Evolutionary conservation across 1,140 invertebrate species (phyloP).

Genomic region (Littorina saxatilis): DNA sequence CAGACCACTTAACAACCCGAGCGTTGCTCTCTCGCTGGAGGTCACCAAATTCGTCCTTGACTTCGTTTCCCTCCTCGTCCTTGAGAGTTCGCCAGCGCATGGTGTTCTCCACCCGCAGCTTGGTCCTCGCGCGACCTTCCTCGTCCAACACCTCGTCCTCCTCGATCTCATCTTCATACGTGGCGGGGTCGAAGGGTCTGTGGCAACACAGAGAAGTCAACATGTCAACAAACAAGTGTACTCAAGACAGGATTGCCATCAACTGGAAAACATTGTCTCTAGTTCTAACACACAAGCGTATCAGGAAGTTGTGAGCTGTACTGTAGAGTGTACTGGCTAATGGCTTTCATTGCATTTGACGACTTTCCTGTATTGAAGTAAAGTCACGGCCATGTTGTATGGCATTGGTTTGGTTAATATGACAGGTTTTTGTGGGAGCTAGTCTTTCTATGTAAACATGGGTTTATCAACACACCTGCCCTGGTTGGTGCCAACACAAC

Average conservation of each 20-base stretch:
- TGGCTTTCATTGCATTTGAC: too few relatives aligned
- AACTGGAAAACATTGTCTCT: background rate
- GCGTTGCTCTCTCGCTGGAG: slow-evolving; percentile 95
- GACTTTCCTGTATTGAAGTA: too few relatives aligned
- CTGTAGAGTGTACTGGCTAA: too few relatives aligned
- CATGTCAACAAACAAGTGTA: background rate
- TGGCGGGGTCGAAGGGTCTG: slow-evolving; percentile 94
- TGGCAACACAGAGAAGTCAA: too few relatives aligned
- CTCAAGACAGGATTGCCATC: background rate
- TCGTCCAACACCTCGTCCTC: slow-evolving; percentile 99
- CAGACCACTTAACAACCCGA: slow-evolving; percentile 96
- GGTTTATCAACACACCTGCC: too few relatives aligned
- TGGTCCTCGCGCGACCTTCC: slow-evolving; percentile 87
- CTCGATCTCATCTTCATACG: slow-evolving; percentile 99
- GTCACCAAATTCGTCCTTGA: slow-evolving; percentile 80
- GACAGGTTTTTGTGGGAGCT: too few relatives aligned
- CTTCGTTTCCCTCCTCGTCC: slow-evolving; percentile 82
- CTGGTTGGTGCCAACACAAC: too few relatives aligned
- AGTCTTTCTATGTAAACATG: too few relatives aligned
- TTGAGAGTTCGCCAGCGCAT: slow-evolving; percentile 94
- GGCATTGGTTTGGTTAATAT: too few relatives aligned
- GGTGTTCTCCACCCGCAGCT: slow-evolving; percentile 93
- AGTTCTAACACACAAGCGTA: background rate
- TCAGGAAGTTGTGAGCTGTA: too few relatives aligned
- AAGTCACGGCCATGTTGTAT: too few relatives aligned